phyloP scores from a whole-genome alignment of 2,888 invertebrate species.

The Phengaris arion region DNA sequence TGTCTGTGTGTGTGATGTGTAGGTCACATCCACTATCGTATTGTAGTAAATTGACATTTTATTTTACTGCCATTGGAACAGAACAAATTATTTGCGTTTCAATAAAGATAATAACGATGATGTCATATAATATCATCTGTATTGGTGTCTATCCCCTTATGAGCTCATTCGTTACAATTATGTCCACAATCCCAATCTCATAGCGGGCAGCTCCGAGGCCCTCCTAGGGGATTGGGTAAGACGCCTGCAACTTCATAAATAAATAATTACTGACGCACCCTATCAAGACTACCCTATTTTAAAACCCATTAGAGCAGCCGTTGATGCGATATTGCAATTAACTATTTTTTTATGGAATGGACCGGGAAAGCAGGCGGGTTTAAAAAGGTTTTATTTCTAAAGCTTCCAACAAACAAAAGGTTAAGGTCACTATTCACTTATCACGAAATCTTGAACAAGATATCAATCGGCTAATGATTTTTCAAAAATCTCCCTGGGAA shows the following conservation, averaged over 20 bases:
- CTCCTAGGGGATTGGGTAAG: background rate
- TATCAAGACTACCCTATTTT: conserved; percentile 2
- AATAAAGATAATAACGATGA: background rate
- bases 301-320: background rate
- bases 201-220: background rate
- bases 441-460: background rate
- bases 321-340: conserved; percentile 14
- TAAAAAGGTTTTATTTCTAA: background rate
- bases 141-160: too few relatives aligned
- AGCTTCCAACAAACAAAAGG: too few relatives aligned
- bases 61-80: background rate
- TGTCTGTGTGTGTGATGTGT: too few relatives aligned
- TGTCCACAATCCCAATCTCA: background rate
- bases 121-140: too few relatives aligned
- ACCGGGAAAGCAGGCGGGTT: background rate
- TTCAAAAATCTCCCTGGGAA: background rate
- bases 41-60: background rate
- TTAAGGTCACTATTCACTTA: too few relatives aligned
- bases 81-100: background rate
- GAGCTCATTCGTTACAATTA: conserved; percentile 11
- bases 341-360: background rate
- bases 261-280: conserved; percentile 16
- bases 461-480: background rate
- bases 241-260: conserved; percentile 7
- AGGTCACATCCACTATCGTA: background rate